Base-by-base conservation (phyloP, 2,888 invertebrate genomes). In the Lydus trimaculatus region DNA sequence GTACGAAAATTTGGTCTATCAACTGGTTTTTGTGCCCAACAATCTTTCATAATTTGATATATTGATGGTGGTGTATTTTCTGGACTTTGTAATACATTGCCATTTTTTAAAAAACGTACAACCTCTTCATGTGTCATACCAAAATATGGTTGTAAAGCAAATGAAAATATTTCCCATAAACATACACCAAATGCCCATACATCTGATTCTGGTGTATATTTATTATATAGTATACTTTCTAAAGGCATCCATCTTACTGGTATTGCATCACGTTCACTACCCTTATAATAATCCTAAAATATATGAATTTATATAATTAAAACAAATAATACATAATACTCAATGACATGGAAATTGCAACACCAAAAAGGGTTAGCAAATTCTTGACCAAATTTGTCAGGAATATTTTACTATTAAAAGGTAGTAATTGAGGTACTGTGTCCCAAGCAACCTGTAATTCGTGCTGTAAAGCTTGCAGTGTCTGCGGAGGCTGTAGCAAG, bases 161-260 rank as follows among this genome's bases (percentile, higher is more conserved):
- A 98, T 60, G 97, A 95, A 85, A 97, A 98, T 81, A 98, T 95
- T 87, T 98, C 98, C 98, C 98, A 98, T 58, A 98, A 87, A 81
- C 96, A 95, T 20, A 98, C 96, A 63, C 97, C 98, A 86, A 94
- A 98, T 15, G 98, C 97, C 98, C 98, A 98, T 0, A 98, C 96
- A 86, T 98, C 98, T 13, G 97, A 96, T 84, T 98, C 97, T 71
- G 95, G 89, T 15, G 98, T 97, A 85, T 97, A 98, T 84, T 97
- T 97, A 85, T 97, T 98, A 84, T 97, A 97, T 64, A 98, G 88
- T 84, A 98, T 97, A 85, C 97, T 95, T 85, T 98, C 98, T 70
- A 97, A 87, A 25, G 98, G 98, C 97, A 98, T 98, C 98, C 98
- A 98, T 83, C 98, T 89, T 28, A 98, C 96, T 39, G 98, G 98